A percentile compares a stretch with the other conserved stretches of the same genome.
Conservation (phyloP, 2,888 invertebrate genomes). For the Oscheius onirici region DNA sequence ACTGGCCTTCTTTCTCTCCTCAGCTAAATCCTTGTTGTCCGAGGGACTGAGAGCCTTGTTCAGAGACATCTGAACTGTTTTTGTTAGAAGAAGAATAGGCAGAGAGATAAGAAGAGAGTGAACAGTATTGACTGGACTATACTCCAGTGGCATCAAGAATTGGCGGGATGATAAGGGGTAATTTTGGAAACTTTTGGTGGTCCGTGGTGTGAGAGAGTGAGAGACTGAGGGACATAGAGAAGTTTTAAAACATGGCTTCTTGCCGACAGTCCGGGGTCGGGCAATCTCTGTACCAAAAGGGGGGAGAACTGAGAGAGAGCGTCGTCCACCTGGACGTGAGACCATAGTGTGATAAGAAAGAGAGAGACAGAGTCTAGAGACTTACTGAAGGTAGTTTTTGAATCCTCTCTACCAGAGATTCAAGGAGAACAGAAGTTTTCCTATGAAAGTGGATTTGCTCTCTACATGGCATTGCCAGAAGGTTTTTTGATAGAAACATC, state of each 20-base stretch:
- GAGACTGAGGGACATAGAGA: background rate
- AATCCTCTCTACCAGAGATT: no score
- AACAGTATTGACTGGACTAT: background rate
- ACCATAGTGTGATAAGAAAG: no score
- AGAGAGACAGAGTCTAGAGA: no score
- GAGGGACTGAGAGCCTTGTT: slow-evolving; percentile 43
- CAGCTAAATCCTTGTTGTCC: slow-evolving; percentile 53
- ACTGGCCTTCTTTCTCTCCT: slow-evolving; percentile 48
- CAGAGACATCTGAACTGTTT: background rate
- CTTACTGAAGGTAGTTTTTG: no score
- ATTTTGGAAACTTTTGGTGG: background rate
- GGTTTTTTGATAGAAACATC: no score
- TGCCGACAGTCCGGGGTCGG: background rate
- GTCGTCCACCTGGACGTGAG: no score
- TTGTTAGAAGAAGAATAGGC: background rate
- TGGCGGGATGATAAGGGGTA: no score
- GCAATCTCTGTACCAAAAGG: slow-evolving; percentile 18
- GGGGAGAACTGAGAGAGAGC: no score
- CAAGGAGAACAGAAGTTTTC: no score
- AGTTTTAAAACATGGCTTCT: background rate
- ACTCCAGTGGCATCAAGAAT: background rate
- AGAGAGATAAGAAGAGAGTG: background rate
- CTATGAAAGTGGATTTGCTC: no score
- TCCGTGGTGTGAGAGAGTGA: background rate
- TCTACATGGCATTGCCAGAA: no score